Evolutionary conservation across 1,140 invertebrate species (phyloP), one percentile per base, ranked within the genome.

Genomic region (Diorhabda elongata): DNA sequence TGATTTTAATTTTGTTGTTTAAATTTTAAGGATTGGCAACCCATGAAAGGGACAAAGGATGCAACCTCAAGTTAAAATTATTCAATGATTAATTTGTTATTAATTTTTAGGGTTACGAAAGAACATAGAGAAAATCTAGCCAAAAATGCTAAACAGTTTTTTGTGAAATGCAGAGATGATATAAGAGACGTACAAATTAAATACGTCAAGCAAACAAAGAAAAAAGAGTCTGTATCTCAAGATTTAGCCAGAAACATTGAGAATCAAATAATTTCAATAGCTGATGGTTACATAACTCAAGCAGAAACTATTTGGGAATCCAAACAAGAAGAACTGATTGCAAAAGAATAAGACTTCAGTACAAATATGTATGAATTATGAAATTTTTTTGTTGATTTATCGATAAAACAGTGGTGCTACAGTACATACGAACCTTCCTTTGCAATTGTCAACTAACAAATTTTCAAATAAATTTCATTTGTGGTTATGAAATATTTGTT

Each of bases 111-210:
- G 82, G 89, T 98, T 0, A 97, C 96, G 3, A 93, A 91, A 78
- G 96, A 98, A 82, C 91, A 97, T 78, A 85, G 96, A 75, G 95
- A 97, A 83, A 85, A 84, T 59, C 83, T 98, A 58, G 87, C 91
- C 0, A 97, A 96, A 83, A 93, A 89, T 85, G 94, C 95, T 0
- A 97, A 96, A 83, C 79, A 83, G 0, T 76, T 96, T 56, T 94
- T 90, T 74, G 87, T 91, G 2, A 94, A 93, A 81, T 91, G 90
- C 69, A 89, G 90, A 75, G 91, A 94, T 79, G 79, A 83, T 3
- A 83, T 97, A n/a, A 90, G 90, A 81, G 87, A 92, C 71, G 82
- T 92, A 3, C 91, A 95, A 78, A 93, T 90, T 77, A 88, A 89
- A 71, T 88, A 87, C 69, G 80, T 91, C 1, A 93, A 89, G 74